phyloP scores from a whole-genome alignment of 2,797 vertebrate species.

The Xyrichtys novacula region DNA sequence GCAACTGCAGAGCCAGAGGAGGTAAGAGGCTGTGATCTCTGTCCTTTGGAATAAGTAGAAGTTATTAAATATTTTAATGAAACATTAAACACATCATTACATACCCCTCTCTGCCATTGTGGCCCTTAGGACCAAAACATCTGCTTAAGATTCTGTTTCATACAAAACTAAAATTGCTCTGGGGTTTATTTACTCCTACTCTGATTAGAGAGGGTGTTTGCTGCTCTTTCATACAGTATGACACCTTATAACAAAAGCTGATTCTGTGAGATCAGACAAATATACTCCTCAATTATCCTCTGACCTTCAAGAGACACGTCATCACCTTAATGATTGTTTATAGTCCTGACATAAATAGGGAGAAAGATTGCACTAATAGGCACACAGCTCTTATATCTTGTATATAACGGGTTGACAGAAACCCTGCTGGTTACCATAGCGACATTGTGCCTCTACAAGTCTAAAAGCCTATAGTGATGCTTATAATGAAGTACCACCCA shows the following conservation, averaged over 20 bases:
- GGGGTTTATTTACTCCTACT: constrained; percentile 33
- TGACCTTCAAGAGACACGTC: constrained; percentile 33
- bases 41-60: background rate
- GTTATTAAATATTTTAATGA: background rate
- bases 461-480: constrained; percentile 81
- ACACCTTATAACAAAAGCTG: constrained; percentile 39
- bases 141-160: constrained; percentile 36
- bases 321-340: constrained; percentile 44
- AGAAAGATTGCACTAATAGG: constrained; percentile 68
- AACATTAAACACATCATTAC: constrained; percentile 14
- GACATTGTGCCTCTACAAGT: constrained; percentile 76
- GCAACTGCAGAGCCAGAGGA: constrained; percentile 96
- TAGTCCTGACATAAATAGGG: constrained; percentile 45
- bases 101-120: constrained; percentile 21
- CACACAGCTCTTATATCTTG: constrained; percentile 73
- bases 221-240: constrained; percentile 55
- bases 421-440: constrained; percentile 81
- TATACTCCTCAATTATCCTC: constrained; percentile 35
- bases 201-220: constrained; percentile 52
- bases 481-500: constrained; percentile 84
- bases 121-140: constrained; percentile 41
- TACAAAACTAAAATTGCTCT: constrained; percentile 23
- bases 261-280: constrained; percentile 57
- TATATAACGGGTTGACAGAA: constrained; percentile 73
- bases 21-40: constrained; percentile 81